Conservation (phyloP, 2,888 invertebrate genomes). For the Magallana nippona region DNA sequence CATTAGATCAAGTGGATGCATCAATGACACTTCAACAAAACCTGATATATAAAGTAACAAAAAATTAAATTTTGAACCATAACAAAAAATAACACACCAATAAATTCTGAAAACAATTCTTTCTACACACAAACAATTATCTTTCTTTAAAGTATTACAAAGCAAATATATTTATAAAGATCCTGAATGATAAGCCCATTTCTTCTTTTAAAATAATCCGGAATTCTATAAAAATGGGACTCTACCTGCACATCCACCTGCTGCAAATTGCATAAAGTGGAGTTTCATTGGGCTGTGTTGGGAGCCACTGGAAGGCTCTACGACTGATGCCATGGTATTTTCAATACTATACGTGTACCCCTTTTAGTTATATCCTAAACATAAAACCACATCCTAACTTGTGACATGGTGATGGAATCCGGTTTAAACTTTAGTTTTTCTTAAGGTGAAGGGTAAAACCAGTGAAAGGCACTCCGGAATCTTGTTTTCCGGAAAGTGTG, state of each 20-base stretch:
- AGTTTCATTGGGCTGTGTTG: conserved; percentile 75
- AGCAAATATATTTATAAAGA: too few species aligned
- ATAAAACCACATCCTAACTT: not conserved
- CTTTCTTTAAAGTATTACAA: too few species aligned
- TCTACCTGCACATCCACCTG: conserved; percentile 92
- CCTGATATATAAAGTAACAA: conserved; percentile 79
- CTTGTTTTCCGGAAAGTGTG: not conserved
- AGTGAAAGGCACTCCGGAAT: not conserved
- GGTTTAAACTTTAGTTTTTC: not conserved
- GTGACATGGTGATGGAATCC: not conserved
- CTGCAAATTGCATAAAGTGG: conserved; percentile 89
- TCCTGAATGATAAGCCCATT: too few species aligned
- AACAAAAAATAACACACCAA: not conserved
- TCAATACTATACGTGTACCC: not conserved
- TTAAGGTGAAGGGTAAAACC: not conserved
- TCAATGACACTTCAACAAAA: conserved; percentile 95
- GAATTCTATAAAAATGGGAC: too few species aligned
- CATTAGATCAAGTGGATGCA: conserved; percentile 96
- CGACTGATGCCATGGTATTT: conserved; percentile 10
- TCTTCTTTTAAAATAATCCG: too few species aligned
- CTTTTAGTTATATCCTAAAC: not conserved
- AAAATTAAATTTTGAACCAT: too few species aligned
- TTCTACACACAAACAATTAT: too few species aligned
- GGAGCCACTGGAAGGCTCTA: not conserved
- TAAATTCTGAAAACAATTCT: not conserved